Evolutionary conservation across 2,888 invertebrate genomes (phyloP), one percentile per base, ranked within the genome.

Genomic region (Hoplodrina blanda): DNA sequence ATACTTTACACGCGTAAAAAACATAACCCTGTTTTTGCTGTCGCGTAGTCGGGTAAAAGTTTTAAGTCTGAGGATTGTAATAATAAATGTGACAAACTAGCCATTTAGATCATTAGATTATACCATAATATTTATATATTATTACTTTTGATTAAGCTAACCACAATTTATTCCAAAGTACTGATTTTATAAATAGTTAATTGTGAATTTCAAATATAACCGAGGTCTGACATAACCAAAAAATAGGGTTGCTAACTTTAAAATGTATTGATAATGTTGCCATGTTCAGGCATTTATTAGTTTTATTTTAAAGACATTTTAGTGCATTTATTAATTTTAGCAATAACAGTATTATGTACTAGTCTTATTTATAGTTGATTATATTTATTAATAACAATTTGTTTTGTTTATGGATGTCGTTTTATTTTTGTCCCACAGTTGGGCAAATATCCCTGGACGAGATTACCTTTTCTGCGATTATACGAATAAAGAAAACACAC

Each of bases 311-410:
- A 81, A 71, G 74, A 84, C 77, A 87, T 87, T 84, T 84, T 79
- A 73, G 82, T 70, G 75, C 83, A 83, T 85, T 87, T 87, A 85
- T 85, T 82, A 81, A 66, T 72, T 76, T 83, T 87, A 83, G 70
- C 84, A 67, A 73, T 85, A 82, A 82, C 83, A 86, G 85, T 88
- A 90, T 87, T 89, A 82, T 88, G 86, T 88, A 79, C 91, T 91
- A 91, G 91, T 91, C 89, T 79, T 84, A 84, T 85, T 80, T 85
- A 73, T 85, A 84, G 69, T 80, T 71, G 73, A 85, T 83, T 85
- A 80, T 89, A 76, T 82, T 84, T 80, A 79, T 84, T 85, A 87
- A 86, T 86, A 85, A 85, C 76, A 80, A 80, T 82, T 74, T 87
- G 84, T 87, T 85, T 75, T 83, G 85, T 82, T 73, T 73, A 62